Evolutionary conservation across 2,888 invertebrate species (phyloP).

Genomic region (Drosophila leonis): DNA sequence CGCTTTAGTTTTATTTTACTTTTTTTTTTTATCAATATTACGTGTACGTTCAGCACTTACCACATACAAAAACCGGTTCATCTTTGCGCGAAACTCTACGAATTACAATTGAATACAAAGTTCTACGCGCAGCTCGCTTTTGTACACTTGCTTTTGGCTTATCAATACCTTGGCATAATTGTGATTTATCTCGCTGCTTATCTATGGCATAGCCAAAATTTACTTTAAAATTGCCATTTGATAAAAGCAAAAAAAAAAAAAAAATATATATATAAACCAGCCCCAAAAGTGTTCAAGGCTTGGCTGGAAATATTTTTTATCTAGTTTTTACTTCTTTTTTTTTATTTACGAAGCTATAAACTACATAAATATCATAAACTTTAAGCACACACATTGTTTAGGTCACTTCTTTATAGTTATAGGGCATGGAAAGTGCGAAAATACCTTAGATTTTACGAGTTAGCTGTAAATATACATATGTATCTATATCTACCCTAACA

Average conservation of each 20-base stretch:
- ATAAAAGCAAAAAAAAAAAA: constrained; percentile 9
- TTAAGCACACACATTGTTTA: background rate
- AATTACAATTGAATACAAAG: constrained; percentile 19
- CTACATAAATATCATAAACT: background rate
- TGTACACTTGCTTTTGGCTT: constrained; percentile 5
- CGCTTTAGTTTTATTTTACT: background rate
- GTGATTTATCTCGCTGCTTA: constrained; percentile 26
- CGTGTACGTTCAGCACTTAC: constrained; percentile 8
- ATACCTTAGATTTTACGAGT: background rate
- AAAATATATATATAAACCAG: background rate
- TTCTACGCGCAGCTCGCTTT: constrained; percentile 3
- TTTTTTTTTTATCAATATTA: too few relatives aligned
- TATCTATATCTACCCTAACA: background rate
- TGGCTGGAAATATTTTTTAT: background rate
- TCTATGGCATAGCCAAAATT: constrained; percentile 21
- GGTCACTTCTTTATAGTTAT: background rate
- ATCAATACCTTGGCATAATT: constrained; percentile 34
- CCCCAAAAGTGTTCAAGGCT: background rate
- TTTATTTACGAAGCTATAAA: background rate
- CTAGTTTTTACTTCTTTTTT: too few relatives aligned
- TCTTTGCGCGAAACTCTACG: constrained; percentile 16
- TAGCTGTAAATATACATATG: background rate
- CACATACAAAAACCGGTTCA: constrained; percentile 11
- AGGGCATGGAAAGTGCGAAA: background rate
- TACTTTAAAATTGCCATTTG: constrained; percentile 23